Evolutionary conservation across 2,113 vertebrate genomes (phyloP).

Genomic region (Dasypus novemcinctus): DNA sequence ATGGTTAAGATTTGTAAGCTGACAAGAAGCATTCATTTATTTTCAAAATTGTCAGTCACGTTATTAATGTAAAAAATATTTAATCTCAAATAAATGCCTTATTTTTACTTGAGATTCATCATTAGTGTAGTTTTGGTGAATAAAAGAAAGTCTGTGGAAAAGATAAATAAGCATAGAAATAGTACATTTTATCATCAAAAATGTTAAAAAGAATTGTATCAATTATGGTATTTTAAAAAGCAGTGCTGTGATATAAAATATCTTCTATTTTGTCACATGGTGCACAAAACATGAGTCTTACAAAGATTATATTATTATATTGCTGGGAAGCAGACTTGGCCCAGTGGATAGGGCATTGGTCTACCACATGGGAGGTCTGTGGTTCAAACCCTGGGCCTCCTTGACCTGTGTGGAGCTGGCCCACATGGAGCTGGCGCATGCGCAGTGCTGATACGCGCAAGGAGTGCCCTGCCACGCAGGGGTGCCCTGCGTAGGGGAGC

Average conservation of each 20-base stretch:
- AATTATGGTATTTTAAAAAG: neutral
- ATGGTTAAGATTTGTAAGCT: neutral
- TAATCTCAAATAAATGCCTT: neutral
- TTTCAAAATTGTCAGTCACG: neutral
- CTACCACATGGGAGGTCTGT: too few relatives aligned
- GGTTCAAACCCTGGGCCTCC: too few relatives aligned
- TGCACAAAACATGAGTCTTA: neutral
- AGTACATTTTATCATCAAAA: neutral
- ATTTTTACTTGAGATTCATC: conserved; percentile 13
- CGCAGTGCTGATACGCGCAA: too few relatives aligned
- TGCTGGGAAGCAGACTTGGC: too few relatives aligned
- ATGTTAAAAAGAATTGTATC: neutral
- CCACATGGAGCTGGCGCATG: too few relatives aligned
- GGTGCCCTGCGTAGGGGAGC: too few relatives aligned
- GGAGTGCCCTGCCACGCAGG: too few relatives aligned
- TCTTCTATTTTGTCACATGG: neutral
- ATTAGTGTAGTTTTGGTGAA: neutral
- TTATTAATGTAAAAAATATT: neutral
- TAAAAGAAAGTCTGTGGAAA: neutral
- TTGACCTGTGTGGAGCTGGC: too few relatives aligned
- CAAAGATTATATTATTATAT: too few relatives aligned
- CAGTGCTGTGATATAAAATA: neutral
- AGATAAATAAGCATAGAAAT: neutral
- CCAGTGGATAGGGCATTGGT: too few relatives aligned
- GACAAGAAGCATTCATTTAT: conserved; percentile 23